Percentiles rank a stretch among this genome's conserved stretches.
Conservation (phyloP, 2,797 vertebrate species). For the Sebastes baramenuke region DNA sequence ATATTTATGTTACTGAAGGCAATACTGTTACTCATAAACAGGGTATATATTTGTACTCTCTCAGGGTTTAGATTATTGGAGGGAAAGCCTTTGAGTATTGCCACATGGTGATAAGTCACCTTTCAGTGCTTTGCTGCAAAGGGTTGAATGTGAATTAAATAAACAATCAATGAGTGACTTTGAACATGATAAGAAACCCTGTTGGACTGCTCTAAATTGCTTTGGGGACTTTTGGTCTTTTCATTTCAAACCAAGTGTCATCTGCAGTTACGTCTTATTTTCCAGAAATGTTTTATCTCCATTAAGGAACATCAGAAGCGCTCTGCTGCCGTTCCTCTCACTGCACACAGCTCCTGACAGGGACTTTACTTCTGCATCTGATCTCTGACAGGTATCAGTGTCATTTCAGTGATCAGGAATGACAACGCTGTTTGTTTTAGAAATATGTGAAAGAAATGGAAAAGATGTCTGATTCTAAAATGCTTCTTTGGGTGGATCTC, state of each 20-base stretch:
- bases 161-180: background rate
- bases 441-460: background rate
- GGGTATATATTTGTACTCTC: background rate
- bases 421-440: background rate
- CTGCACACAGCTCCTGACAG: background rate
- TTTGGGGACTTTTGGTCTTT: background rate
- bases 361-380: background rate
- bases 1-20: too few relatives aligned
- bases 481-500: background rate
- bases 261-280: background rate
- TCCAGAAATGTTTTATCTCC: background rate
- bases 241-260: background rate
- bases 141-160: background rate
- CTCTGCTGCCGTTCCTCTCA: background rate
- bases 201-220: background rate
- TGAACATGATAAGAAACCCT: background rate
- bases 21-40: background rate
- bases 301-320: constrained; percentile 1
- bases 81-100: background rate
- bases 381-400: constrained; percentile 1
- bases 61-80: constrained; percentile 4
- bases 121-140: constrained; percentile 20
- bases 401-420: background rate
- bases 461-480: background rate
- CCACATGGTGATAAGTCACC: background rate